These are phyloP conservation scores for Misgurnus mizolepis DNA, from an alignment of 2,113 vertebrate species.

Conservation along the genomic window DNA sequence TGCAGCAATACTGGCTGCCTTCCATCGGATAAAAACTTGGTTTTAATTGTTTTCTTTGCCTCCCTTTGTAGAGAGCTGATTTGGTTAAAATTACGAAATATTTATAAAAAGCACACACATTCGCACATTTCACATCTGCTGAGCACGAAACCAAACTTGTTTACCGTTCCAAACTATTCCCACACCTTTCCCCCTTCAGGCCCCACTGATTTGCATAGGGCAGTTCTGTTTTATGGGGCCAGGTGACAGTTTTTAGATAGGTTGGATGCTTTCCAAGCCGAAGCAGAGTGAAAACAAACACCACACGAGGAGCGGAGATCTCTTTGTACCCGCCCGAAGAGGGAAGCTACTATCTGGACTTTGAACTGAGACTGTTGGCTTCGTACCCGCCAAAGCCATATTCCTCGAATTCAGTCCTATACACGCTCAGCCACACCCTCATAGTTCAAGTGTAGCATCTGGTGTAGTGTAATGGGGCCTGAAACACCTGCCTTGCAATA, in stretches of 20 bases:
- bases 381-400: slow-evolving; percentile 9
- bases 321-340: slow-evolving; percentile 26
- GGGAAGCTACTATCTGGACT: slow-evolving; percentile 58
- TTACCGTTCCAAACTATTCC: neutral
- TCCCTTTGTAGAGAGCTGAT: neutral
- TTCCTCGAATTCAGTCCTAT: slow-evolving; percentile 10
- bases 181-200: slow-evolving; percentile 1
- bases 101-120: slow-evolving; percentile 1
- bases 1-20: neutral
- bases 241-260: slow-evolving; percentile 57
- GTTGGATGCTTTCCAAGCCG: slow-evolving; percentile 58
- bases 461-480: slow-evolving; percentile 12
- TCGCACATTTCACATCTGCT: slow-evolving; percentile 6
- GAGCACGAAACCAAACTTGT: slow-evolving; percentile 5
- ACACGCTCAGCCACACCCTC: slow-evolving; percentile 29
- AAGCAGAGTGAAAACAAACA: slow-evolving; percentile 54
- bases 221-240: slow-evolving; percentile 51
- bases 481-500: slow-evolving; percentile 46
- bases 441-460: slow-evolving; percentile 20
- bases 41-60: slow-evolving; percentile 17
- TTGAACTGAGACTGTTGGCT: slow-evolving; percentile 67
- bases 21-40: neutral
- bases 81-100: neutral
- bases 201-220: slow-evolving; percentile 72
- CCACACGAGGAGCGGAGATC: slow-evolving; percentile 15